Base-by-base conservation (phyloP, 2,888 invertebrate species). In the Mythimna loreyi region DNA sequence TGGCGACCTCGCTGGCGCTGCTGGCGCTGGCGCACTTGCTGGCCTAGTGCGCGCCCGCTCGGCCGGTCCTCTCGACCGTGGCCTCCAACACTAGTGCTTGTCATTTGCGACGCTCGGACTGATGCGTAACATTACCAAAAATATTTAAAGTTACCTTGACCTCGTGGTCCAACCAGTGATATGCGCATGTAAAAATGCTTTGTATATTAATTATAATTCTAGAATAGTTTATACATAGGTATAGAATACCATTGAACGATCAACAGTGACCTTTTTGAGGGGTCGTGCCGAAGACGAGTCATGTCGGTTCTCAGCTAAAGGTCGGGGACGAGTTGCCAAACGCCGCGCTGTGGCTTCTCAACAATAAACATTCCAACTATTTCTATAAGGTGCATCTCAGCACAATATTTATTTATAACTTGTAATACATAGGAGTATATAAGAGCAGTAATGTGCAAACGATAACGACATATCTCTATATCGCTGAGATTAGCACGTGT, bases 81-180 rank as follows among this genome's bases (percentile, higher is more conserved):
- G 87, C 90, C 87, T 75, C 85, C 79, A 87, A 87, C 85, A 76
- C 76, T 82, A 86, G 88, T 89, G 89, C 85, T 86, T 83, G 69
- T 80, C 83, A 89, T 84, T 85, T 85, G 82, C 86, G 85, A 89
- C 89, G 90, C 90, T 90, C 82, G 89, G 87, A 93, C 91, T 91
- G 90, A 93, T 90, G 92, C 91, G 90, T 93, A 91, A 92, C 89
- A 90, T 92, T 92, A 95, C 95, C 95, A 95, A 95, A 95, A 92
- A 95, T 84, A 84, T 94, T 93, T 90, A 91, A 83, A 92, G 95
- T 96, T 95, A 96, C 95, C 95, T 91, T 92, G 94, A 93, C 93
- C 92, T 85, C 82, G 79, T 75, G 91, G 94, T 94, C 92, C 78
- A 84, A 85, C 86, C 92, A 94, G 94, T 95, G 94, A 94, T 94